These are phyloP conservation scores for Nomada fabriciana DNA, from an alignment of 2,888 invertebrate genomes.

Conservation along the genomic window DNA sequence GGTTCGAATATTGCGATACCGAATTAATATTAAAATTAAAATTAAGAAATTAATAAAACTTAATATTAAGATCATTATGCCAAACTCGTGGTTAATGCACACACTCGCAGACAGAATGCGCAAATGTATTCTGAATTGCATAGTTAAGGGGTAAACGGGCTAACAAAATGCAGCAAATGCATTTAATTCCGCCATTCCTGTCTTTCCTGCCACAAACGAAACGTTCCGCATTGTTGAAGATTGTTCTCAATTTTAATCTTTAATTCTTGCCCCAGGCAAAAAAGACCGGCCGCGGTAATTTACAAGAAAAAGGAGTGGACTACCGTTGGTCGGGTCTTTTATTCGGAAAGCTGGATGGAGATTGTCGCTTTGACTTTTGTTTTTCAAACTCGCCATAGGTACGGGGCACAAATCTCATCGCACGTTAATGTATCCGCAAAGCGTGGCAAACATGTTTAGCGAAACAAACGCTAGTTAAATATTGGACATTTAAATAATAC, in stretches of 20 bases:
- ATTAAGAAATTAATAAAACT: too few relatives aligned
- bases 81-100: not conserved
- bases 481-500: constrained; percentile 29
- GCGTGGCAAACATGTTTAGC: constrained; percentile 13
- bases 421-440: constrained; percentile 5
- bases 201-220: not conserved
- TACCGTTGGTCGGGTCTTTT: not conserved
- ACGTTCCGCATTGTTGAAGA: not conserved
- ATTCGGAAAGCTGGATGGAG: not conserved
- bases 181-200: constrained; percentile 1
- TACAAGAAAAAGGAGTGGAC: not conserved
- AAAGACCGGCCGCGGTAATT: not conserved
- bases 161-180: not conserved
- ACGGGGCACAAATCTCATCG: not conserved
- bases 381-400: too few relatives aligned
- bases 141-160: not conserved
- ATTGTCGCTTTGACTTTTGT: not conserved
- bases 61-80: too few relatives aligned
- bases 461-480: constrained; percentile 24
- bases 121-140: not conserved
- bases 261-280: too few relatives aligned
- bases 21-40: constrained; percentile 13
- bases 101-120: too few relatives aligned
- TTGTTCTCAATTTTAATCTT: not conserved
- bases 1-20: not conserved